Conservation (phyloP, 2,888 invertebrate genomes). For the Brenthis hecate region DNA sequence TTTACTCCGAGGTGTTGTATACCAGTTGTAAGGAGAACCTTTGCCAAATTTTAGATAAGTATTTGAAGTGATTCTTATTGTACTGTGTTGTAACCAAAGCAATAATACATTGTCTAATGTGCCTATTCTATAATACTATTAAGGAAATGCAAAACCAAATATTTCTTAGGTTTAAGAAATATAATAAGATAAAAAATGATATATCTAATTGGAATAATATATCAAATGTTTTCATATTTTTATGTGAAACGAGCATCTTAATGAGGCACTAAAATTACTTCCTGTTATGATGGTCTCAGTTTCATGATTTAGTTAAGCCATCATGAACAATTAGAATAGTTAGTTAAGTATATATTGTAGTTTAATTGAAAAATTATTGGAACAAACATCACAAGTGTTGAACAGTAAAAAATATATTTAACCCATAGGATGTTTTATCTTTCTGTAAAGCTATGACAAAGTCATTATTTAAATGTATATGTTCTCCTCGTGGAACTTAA, state of each 20-base stretch:
- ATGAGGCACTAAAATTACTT: conserved; percentile 43
- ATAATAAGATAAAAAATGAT: conserved; percentile 47
- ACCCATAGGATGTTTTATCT: conserved; percentile 34
- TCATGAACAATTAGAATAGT: conserved; percentile 60
- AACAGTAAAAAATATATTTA: conserved; percentile 42
- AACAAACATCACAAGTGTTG: conserved; percentile 55
- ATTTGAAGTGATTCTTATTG: conserved; percentile 69
- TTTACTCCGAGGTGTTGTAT: conserved; percentile 57
- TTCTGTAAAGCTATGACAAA: conserved; percentile 40
- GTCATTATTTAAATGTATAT: conserved; percentile 40
- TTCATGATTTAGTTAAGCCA: conserved; percentile 53
- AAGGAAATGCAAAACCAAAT: conserved; percentile 70
- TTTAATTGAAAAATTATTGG: conserved; percentile 41
- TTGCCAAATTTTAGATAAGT: conserved; percentile 79
- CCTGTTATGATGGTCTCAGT: conserved; percentile 58
- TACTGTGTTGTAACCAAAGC: conserved; percentile 80
- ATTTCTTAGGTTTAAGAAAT: conserved; percentile 59
- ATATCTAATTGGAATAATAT: conserved; percentile 45
- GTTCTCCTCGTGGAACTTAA: conserved; percentile 24
- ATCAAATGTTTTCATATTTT: conserved; percentile 40
- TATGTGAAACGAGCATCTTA: conserved; percentile 35
- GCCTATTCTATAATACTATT: conserved; percentile 64
- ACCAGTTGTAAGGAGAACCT: conserved; percentile 65
- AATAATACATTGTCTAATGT: conserved; percentile 69
- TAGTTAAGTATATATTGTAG: conserved; percentile 43